A percentile compares a stretch with the other conserved stretches of the same genome.
Conservation (phyloP, 2,797 vertebrate genomes). For the Coregonus ussuriensis region DNA sequence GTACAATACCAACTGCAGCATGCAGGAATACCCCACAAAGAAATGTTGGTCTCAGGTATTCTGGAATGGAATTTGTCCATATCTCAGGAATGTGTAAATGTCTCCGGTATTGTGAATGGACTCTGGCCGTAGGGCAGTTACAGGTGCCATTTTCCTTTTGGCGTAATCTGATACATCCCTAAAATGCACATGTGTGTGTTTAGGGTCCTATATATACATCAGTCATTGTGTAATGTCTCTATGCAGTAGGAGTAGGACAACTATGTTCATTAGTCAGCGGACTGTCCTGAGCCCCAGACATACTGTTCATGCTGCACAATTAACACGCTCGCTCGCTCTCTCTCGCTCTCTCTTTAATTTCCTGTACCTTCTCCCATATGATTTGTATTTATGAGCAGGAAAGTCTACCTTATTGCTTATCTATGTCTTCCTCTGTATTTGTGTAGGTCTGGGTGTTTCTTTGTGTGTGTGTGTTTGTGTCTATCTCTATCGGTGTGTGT, state of each 20-base stretch:
- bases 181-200: background rate
- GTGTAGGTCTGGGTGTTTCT: background rate
- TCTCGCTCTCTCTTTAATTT: background rate
- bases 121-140: no score
- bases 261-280: slow-evolving; percentile 63
- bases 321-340: no score
- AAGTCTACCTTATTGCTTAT: background rate
- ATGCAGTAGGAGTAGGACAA: slow-evolving; percentile 45
- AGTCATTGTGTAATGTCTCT: slow-evolving; percentile 42
- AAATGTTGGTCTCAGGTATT: slow-evolving; percentile 7
- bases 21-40: background rate
- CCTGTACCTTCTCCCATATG: background rate
- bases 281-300: slow-evolving; percentile 44
- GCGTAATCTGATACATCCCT: no score
- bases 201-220: slow-evolving; percentile 49
- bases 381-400: background rate
- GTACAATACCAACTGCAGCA: background rate
- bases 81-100: background rate
- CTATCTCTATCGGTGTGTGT: background rate
- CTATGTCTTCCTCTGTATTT: background rate
- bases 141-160: no score
- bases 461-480: background rate
- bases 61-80: slow-evolving; percentile 5
- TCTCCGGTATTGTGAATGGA: no score
- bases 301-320: slow-evolving; percentile 16